Evolutionary conservation across 2,888 invertebrate species (phyloP), one percentile per base, ranked within the genome.

Genomic region (Rotaria macrura): DNA sequence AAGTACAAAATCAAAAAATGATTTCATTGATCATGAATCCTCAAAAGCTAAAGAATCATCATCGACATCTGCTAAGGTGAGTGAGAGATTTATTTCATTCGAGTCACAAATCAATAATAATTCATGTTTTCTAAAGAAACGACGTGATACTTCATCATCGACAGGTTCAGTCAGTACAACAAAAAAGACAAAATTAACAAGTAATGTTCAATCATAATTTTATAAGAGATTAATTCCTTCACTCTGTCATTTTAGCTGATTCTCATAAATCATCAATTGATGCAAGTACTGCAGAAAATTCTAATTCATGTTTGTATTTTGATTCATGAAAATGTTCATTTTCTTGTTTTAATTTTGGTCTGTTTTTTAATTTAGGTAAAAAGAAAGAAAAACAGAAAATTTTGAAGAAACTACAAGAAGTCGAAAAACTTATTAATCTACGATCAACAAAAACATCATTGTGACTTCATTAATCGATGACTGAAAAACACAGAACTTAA

Each of bases 101-200:
- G 1, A 1, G 20, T 34, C 6, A 65, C 0, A 0, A 34, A 6
- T 20, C 0, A 65, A 38, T 9, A 23, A 79, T 25, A 7, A 43
- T 43, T 23, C n/a, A 14, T 43, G 25, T 79, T 1, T 43, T 79
- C 2, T 1, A 79, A n/a, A 40, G 79, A 79, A 79, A 43, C 79
- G 79, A 43, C 79, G 79, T 79, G 79, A 79, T 79, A 79, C 43
- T 2, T 79, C 79, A 43, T 79, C 79, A n/a, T 79, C 79, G 3
- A 79, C 65, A 34, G 65, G 74, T 17, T 74, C 74, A 25, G 20
- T 43, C 4, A 74, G 25, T 43, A 12, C 79, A 79, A 43, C 79
- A 7, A 79, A 79, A 79, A 79, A 79, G 9, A n/a, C n/a, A n/a
- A 79, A 79, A 79, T n/a, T 43, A 43, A 79, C 20, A 40, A 38